Percentiles rank a stretch among this genome's conserved stretches.
Evolutionary conservation across 2,888 invertebrate species (phyloP).

Genomic region (Lepidocyrtinus sp.): DNA sequence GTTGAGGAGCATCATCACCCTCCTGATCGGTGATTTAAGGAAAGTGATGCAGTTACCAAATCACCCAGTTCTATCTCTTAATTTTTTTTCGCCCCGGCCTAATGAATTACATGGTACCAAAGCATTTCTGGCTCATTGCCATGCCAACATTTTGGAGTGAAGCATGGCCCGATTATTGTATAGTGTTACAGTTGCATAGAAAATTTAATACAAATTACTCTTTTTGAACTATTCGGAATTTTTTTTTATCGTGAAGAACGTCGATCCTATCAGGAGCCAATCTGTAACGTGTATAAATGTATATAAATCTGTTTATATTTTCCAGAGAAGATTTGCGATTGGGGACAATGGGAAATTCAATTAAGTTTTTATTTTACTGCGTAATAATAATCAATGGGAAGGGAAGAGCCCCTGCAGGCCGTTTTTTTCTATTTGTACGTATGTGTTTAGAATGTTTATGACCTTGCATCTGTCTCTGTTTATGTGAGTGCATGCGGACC

Average conservation of each 20-base stretch:
- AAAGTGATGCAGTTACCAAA: not conserved
- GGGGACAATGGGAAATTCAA: not conserved
- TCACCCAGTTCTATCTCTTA: too few relatives aligned
- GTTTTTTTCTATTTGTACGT: conserved; percentile 19
- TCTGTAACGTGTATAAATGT: too few relatives aligned
- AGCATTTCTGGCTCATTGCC: conserved; percentile 26
- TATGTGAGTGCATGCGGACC: conserved; percentile 9
- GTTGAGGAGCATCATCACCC: conserved; percentile 4
- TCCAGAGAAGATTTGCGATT: too few relatives aligned
- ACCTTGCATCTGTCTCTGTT: not conserved
- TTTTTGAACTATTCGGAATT: too few relatives aligned
- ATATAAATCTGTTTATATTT: too few relatives aligned
- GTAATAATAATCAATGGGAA: not conserved
- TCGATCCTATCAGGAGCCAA: too few relatives aligned
- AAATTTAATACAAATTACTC: too few relatives aligned
- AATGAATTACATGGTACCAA: too few relatives aligned
- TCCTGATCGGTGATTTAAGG: conserved; percentile 12
- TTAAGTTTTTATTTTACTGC: not conserved
- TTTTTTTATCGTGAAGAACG: too few relatives aligned
- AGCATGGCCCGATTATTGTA: conserved; percentile 40
- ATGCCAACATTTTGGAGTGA: not conserved
- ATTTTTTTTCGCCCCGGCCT: too few relatives aligned
- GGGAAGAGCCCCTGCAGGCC: conserved; percentile 29
- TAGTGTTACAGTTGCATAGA: conserved; percentile 43
- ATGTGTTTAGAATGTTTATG: not conserved